Base-by-base conservation (phyloP, 2,113 vertebrate genomes). In the Scophthalmus maximus region DNA sequence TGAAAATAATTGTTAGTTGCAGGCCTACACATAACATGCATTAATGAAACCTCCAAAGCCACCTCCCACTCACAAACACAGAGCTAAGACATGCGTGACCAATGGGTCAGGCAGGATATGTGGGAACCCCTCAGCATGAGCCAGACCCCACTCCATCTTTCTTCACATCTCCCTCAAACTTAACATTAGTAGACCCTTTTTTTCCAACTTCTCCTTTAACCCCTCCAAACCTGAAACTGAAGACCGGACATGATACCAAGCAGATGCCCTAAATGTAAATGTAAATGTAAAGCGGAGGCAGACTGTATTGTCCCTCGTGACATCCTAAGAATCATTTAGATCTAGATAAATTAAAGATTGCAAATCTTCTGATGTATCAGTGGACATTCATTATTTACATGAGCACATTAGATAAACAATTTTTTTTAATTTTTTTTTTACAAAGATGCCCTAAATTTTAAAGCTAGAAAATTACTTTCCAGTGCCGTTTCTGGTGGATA, bases 1-100 rank as follows among this genome's bases (percentile, higher is more conserved):
- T n/a, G n/a, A n/a, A n/a, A n/a, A n/a, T n/a, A n/a, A n/a, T n/a
- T n/a, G n/a, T n/a, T n/a, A n/a, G n/a, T n/a, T n/a, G n/a, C n/a
- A n/a, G n/a, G n/a, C n/a, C n/a, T n/a, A n/a, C n/a, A n/a, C n/a
- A n/a, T n/a, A n/a, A n/a, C n/a, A n/a, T n/a, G n/a, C n/a, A n/a
- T 18, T n/a, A 32, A 40, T 40, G 6, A 6, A 26, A 1, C 40
- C 26, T 23, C 46, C 58, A 25, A 20, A 47, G 60, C 57, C 62
- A 30, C 26, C 25, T 6, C 26, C 27, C 40, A 63, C 46, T 68
- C 65, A 63, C 63, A 81, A 42, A 76, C 55, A 74, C 51, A 61
- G 32, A 68, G 67, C 68, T 36, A 32, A 83, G 63, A 69, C 53
- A 68, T 73, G 79, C 36, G 0, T 83, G 72, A 78, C 76, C 75